Evolutionary conservation across 1,140 invertebrate genomes (phyloP), one percentile per base, ranked within the genome.

Genomic region (Drosophila miranda): DNA sequence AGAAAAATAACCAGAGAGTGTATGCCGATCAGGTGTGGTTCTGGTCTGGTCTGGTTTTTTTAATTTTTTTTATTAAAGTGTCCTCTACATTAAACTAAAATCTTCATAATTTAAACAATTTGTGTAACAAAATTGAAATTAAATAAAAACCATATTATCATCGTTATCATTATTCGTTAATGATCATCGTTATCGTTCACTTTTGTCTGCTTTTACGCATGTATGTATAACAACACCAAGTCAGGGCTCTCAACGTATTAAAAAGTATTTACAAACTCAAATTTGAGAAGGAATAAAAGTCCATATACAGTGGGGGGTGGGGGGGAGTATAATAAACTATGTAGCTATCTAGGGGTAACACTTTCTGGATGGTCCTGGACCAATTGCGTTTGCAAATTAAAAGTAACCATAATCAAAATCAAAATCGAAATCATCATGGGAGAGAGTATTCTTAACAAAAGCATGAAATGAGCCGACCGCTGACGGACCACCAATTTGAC

Each of bases 191-290:
- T 66, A 61, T 72, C 42, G 56, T 43, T 67, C 60, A 14, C 26
- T 34, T 38, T 53, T 14, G 42, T 42, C 57, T 48, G 38, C 66
- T 59, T 55, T 28, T 62, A 38, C 57, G 50, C 71, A 61, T 66
- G 46, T 75, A 80, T 80, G 55, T 55, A 80, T 71, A 79, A 79
- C 77, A 79, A 79, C 71, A 83, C 80, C 78, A 82, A 74, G 63
- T 76, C 64, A 72, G 74, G 34, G 75, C 53, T 82, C 60, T 62
- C 30, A 78, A 75, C 45, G 51, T 34, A 72, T 63, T 38, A 28
- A 73, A 57, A 73, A 56, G 30, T 73, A 74, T 74, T 64, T 74
- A 74, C 70, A 74, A 42, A 63, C 52, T 72, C 58, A 72, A 46
- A 8, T 16, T 21, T 74, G 23, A 48, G 13, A 8, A 38, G 55